phyloP scores from a whole-genome alignment of 1,140 invertebrate species.

The Drosophila mayri region DNA sequence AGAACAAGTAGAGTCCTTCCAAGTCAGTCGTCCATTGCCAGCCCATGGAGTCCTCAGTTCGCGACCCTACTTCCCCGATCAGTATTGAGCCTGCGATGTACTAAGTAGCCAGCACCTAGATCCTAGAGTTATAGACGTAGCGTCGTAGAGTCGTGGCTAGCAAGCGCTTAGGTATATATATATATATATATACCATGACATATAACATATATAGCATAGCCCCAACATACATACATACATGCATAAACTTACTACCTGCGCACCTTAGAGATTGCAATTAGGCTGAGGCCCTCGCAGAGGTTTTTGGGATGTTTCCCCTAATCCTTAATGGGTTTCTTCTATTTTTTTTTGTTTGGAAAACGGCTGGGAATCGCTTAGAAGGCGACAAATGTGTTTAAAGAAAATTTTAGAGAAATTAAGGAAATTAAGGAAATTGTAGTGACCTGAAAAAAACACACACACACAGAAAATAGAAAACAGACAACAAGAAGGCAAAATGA shows the following conservation, averaged over 20 bases:
- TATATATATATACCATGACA: constrained; percentile 1
- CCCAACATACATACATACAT: constrained; percentile 1
- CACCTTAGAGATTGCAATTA: constrained; percentile 45
- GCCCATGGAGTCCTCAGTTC: constrained; percentile 27
- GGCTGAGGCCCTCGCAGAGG: constrained; percentile 31
- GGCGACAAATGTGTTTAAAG: constrained; percentile 14
- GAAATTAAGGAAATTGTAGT: constrained; percentile 72
- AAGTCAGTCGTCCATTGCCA: constrained; percentile 1
- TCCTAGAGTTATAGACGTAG: constrained; percentile 24
- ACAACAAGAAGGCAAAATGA: constrained; percentile 1
- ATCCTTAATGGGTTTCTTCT: constrained; percentile 15
- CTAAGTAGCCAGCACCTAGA: constrained; percentile 50
- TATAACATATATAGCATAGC: background rate
- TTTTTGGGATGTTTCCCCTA: constrained; percentile 24
- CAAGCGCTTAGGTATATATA: constrained; percentile 10
- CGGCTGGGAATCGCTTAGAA: constrained; percentile 62
- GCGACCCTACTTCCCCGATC: constrained; percentile 54
- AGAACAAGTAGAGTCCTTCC: constrained; percentile 89
- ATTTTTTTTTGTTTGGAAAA: constrained; percentile 38
- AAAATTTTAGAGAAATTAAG: constrained; percentile 24
- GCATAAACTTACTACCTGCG: constrained; percentile 8
- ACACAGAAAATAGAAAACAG: background rate
- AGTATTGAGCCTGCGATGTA: constrained; percentile 65
- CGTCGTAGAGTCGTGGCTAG: constrained; percentile 2
- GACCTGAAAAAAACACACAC: constrained; percentile 54